Conservation (phyloP, 1,140 invertebrate species). For the Drosophila leontia region DNA sequence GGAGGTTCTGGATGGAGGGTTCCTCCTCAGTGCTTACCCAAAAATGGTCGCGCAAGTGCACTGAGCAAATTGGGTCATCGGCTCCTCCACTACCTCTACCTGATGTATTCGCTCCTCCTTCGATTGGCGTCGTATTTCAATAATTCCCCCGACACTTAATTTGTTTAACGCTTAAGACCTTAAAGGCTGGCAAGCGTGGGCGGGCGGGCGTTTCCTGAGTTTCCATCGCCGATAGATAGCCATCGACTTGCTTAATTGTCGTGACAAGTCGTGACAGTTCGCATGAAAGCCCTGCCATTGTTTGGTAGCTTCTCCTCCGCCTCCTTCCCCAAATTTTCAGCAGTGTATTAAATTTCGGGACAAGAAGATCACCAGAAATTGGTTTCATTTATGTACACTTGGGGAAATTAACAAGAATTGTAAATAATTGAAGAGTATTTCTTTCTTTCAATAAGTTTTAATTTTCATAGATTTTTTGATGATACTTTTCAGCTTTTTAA, state of each 20-base stretch:
- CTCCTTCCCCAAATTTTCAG: slow-evolving; percentile 29
- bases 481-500: no score
- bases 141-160: slow-evolving; percentile 63
- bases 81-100: slow-evolving; percentile 5
- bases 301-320: slow-evolving; percentile 21
- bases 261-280: slow-evolving; percentile 80
- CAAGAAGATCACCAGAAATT: slow-evolving; percentile 37
- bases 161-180: slow-evolving; percentile 63
- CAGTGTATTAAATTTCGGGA: slow-evolving; percentile 65
- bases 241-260: slow-evolving; percentile 76
- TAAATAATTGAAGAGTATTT: slow-evolving; percentile 8
- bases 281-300: slow-evolving; percentile 77
- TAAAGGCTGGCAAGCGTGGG: slow-evolving; percentile 51
- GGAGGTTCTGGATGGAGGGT: slow-evolving; percentile 3
- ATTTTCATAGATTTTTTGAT: no score
- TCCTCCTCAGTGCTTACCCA: slow-evolving; percentile 39
- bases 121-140: slow-evolving; percentile 65
- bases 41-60: slow-evolving; percentile 67
- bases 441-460: slow-evolving; percentile 22
- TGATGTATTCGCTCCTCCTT: slow-evolving; percentile 23
- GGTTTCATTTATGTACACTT: slow-evolving; percentile 28
- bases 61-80: slow-evolving; percentile 65
- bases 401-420: not conserved
- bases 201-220: slow-evolving; percentile 27
- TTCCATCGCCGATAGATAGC: slow-evolving; percentile 55